phyloP scores from a whole-genome alignment of 2,797 vertebrate genomes.

The Artibeus lituratus region DNA sequence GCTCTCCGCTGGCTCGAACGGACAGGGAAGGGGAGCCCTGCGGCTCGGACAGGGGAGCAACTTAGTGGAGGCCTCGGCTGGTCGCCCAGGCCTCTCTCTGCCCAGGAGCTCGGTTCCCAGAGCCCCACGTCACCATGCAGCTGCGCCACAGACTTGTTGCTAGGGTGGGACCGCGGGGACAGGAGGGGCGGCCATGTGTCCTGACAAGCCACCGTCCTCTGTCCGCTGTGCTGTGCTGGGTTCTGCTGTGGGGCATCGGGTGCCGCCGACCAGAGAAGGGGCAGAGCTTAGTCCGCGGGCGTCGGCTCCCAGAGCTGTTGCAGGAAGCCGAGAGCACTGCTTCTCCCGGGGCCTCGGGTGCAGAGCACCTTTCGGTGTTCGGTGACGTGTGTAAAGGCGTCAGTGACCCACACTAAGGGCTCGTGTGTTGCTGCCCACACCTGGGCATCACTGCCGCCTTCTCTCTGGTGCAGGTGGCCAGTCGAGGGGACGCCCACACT shows the following conservation, averaged over 20 bases:
- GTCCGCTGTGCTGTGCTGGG: no score
- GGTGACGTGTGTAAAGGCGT: fast-evolving
- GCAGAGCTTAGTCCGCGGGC: not conserved
- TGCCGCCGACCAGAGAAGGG: not conserved
- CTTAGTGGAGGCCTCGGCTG: no score
- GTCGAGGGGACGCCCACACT: constrained; percentile 94
- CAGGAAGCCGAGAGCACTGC: not conserved
- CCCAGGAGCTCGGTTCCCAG: no score
- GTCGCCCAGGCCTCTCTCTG: no score
- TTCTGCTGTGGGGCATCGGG: not conserved
- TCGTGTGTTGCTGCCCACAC: not conserved
- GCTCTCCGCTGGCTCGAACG: no score
- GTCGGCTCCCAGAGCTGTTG: no score
- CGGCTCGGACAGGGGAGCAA: not conserved
- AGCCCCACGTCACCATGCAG: no score
- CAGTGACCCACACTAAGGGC: not conserved
- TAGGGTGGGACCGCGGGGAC: not conserved
- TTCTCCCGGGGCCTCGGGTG: not conserved
- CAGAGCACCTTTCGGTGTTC: not conserved
- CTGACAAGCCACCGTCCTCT: not conserved
- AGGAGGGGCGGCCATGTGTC: not conserved
- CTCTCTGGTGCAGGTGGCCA: constrained; percentile 87
- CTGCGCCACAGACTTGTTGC: not conserved
- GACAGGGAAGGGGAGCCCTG: not conserved
- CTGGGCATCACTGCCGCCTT: not conserved